Evolutionary conservation across 30 jellyfish, hydroid and myxozoan species (phyloP), one percentile per base, ranked within the genome.

Genomic region (Aurelia sp.): DNA sequence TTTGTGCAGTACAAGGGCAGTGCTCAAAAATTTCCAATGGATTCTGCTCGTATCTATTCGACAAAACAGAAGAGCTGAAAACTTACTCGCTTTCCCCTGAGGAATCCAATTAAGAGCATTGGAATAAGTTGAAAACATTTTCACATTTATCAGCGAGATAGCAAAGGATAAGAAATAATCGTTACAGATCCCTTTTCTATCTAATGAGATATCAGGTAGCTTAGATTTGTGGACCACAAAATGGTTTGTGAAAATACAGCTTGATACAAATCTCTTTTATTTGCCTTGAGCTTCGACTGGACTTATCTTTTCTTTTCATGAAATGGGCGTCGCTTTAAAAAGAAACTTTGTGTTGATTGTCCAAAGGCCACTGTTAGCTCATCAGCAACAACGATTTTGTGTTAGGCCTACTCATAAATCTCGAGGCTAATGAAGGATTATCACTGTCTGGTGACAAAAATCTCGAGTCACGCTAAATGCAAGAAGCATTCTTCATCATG

Each of bases 171-270:
- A 21, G 22, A 33, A 61, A 58, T 72, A 72, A 72, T 72, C 84
- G 52, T n/a, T 1, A n/a, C 47, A 35, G 63, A 58, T 65, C 76
- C 81, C 63, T 20, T 35, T 83, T 55, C 35, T 33, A 83, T 47
- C 86, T 73, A 62, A 60, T 64, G 81, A 68, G 83, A 83, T 83
- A 61, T 68, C 76, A 61, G 73, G 71, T 69, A 50, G 86, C 86
- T 83, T 58, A 72, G 81, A 22, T 8, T 31, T 27, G 63, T 18
- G 78, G 75, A 61, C 92, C 92, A 71, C 66, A 66, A 69, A 67
- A 82, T 71, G 84, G 55, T 57, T 53, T 69, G 84, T 16, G 84
- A 55, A 69, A 52, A 75, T 75, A 51, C 55, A n/a, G 68, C 68
- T n/a, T 52, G 70, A 18, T n/a, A 38, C 24, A 33, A 73, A 44